Conservation (phyloP, 2,113 vertebrate species). For the Eira barbara region DNA sequence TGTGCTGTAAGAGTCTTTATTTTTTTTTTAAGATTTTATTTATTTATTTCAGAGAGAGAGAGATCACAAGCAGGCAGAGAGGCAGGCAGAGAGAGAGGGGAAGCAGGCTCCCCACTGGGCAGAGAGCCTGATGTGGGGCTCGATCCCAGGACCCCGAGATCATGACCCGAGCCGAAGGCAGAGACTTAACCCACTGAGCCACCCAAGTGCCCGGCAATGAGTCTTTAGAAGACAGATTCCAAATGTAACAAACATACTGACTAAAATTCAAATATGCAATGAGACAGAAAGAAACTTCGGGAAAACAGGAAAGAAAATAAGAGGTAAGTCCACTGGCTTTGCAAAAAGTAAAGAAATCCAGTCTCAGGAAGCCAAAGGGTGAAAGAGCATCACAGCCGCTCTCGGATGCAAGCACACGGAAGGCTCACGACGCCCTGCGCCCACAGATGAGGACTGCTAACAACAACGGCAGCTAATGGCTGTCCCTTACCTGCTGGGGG, state of each 20-base stretch:
- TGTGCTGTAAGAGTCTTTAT: too few species aligned
- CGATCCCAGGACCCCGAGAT: too few species aligned
- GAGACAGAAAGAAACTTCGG: not conserved
- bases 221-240: not conserved
- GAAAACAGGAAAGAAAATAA: not conserved
- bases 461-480: not conserved
- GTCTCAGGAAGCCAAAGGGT: not conserved
- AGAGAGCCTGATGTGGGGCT: too few species aligned
- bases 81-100: too few species aligned
- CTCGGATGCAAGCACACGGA: not conserved
- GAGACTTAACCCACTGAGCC: too few species aligned
- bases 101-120: too few species aligned
- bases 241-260: not conserved
- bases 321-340: not conserved
- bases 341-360: not conserved
- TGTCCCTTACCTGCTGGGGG: not conserved
- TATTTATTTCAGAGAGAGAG: too few species aligned
- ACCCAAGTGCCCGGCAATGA: not conserved
- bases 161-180: too few species aligned
- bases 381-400: not conserved
- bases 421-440: not conserved
- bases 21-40: too few species aligned
- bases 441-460: not conserved
- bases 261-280: not conserved
- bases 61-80: too few species aligned